Percentiles rank a stretch among this genome's conserved stretches.
phyloP scores from a whole-genome alignment of 2,888 invertebrate species.

The Perizoma affinitatum region DNA sequence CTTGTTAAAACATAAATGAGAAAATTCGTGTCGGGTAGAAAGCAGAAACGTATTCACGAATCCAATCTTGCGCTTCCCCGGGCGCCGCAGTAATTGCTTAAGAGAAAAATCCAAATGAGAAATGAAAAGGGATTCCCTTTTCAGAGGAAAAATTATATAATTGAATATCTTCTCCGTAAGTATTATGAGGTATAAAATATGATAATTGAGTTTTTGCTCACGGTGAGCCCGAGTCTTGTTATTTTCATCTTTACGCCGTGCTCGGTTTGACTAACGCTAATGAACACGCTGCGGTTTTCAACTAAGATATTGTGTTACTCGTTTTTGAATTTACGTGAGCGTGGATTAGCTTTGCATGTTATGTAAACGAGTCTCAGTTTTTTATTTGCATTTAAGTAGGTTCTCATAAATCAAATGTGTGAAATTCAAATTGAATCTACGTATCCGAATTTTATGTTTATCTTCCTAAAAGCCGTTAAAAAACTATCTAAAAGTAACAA shows the following conservation, averaged over 20 bases:
- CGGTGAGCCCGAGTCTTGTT: slow-evolving; percentile 56
- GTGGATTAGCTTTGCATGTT: slow-evolving; percentile 21
- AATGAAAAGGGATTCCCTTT: slow-evolving; percentile 83
- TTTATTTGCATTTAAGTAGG: no score
- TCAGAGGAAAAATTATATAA: slow-evolving; percentile 83
- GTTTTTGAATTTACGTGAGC: slow-evolving; percentile 26
- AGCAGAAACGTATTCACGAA: slow-evolving; percentile 61
- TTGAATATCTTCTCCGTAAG: slow-evolving; percentile 83
- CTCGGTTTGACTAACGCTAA: slow-evolving; percentile 37
- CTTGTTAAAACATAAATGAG: slow-evolving; percentile 79
- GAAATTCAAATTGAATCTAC: no score
- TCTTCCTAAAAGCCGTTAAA: neutral
- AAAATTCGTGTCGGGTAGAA: slow-evolving; percentile 55
- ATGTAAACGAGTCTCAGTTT: no score
- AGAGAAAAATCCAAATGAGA: slow-evolving; percentile 85
- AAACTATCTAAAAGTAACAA: slow-evolving; percentile 28
- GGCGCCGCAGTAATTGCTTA: slow-evolving; percentile 80
- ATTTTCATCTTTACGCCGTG: slow-evolving; percentile 43
- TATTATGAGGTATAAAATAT: slow-evolving; percentile 84
- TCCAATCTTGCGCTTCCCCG: slow-evolving; percentile 71
- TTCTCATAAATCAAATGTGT: no score
- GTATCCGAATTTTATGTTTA: no score
- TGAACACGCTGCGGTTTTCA: slow-evolving; percentile 30
- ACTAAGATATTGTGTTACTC: slow-evolving; percentile 36
- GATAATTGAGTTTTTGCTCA: slow-evolving; percentile 81